Base-by-base conservation (phyloP, 2,888 invertebrate species). In the Lochmaea capreae region DNA sequence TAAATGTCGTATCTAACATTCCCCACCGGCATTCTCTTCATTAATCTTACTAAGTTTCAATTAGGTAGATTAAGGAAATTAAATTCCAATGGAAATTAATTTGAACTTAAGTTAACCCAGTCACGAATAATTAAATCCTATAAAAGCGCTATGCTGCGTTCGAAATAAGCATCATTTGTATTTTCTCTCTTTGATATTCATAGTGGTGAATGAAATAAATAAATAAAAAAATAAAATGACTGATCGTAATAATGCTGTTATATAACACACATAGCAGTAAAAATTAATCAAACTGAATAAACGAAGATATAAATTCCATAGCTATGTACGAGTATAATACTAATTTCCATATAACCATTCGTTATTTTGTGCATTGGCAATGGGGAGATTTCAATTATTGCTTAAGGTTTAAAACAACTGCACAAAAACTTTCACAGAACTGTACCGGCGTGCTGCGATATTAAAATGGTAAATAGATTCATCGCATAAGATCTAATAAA, bases 61-160 rank as follows among this genome's bases (percentile, higher is more conserved):
- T 74, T 74, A 74, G 68, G 67, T 67, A 70, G 74, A 70, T 74
- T 73, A 71, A 65, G 68, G 65, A 76, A 77, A 76, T 77, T 75
- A 76, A 75, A 74, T 76, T 76, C 74, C 72, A 65, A 71, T 73
- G 77, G 69, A 68, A 77, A 77, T 77, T 77, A 75, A 76, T 77
- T 74, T 43, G 62, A 49, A 69, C 42, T 69, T 63, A 39, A 62
- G 71, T 71, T 71, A 67, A 67, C 67, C 49, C 67, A 67, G 54
- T 73, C 71, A 63, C 71, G 67, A 71, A 71, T 73, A 75, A 77
- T 77, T 75, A 73, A 73, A 72, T 54, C 69, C 73, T 54, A 69
- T 71, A 76, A 66, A 68, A 65, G 74, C 14, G 59, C 59, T 59
- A 26, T 33, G 59, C 65, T 61, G 39, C 58, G 54, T 68, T 67